These are phyloP conservation scores for Heteromormyrus szaboi DNA, from an alignment of 2,797 vertebrate species.

Conservation along the genomic window DNA sequence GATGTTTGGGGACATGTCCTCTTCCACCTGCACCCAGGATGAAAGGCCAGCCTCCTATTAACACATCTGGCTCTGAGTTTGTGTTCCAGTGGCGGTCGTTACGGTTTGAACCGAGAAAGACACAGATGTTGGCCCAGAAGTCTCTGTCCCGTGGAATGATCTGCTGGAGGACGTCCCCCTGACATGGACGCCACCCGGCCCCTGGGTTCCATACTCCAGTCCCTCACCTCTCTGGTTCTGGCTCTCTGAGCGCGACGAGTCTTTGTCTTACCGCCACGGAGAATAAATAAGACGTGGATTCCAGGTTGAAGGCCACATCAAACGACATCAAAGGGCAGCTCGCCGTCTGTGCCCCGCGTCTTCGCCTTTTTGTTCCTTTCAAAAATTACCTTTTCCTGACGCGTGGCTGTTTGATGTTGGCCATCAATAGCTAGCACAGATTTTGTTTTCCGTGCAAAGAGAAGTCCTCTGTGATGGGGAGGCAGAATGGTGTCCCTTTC, in stretches of 20 bases:
- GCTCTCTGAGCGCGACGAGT: neutral
- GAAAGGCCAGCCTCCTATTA: neutral
- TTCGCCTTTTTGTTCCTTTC: constrained; percentile 10
- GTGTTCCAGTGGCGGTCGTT: neutral
- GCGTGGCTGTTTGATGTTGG: neutral
- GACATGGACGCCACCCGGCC: neutral
- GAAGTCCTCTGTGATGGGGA: constrained; percentile 11
- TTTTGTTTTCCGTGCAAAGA: constrained; percentile 15
- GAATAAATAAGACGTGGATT: constrained; percentile 7
- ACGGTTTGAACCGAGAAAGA: neutral
- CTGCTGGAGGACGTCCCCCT: neutral
- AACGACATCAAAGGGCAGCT: constrained; percentile 18
- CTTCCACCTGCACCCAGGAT: neutral
- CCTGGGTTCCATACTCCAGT: neutral
- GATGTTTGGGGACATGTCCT: neutral
- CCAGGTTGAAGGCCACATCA: constrained; percentile 8
- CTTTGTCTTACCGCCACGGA: constrained; percentile 1
- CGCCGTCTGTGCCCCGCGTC: neutral
- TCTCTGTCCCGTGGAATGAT: neutral
- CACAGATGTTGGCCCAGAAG: neutral
- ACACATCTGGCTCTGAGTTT: neutral
- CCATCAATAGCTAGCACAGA: constrained; percentile 7
- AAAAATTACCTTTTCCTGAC: constrained; percentile 18
- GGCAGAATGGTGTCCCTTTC: constrained; percentile 15
- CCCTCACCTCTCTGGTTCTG: neutral